These are phyloP conservation scores for Hipparchia sbordonii DNA, from an alignment of 2,888 invertebrate species.

Conservation along the genomic window DNA sequence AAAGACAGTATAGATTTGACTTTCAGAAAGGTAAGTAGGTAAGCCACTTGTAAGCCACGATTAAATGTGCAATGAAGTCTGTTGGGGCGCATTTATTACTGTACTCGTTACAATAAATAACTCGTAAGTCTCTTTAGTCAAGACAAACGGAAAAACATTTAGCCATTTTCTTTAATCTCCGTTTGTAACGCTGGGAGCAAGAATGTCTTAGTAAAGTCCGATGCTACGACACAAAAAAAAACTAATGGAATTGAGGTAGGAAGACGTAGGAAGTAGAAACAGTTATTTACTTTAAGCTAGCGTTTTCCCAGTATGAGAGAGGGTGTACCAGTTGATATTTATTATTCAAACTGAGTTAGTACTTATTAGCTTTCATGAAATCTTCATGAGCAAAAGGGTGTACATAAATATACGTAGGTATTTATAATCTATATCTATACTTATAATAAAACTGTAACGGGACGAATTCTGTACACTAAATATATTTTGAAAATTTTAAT, in stretches of 20 bases:
- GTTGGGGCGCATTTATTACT: slow-evolving; percentile 16
- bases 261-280: slow-evolving; percentile 47
- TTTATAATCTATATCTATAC: too few relatives aligned
- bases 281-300: slow-evolving; percentile 38
- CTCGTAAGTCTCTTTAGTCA: slow-evolving; percentile 33
- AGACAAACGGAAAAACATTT: slow-evolving; percentile 50
- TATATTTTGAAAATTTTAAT: too few relatives aligned
- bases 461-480: too few relatives aligned
- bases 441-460: too few relatives aligned
- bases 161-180: slow-evolving; percentile 57
- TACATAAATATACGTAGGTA: too few relatives aligned
- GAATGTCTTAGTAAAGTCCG: background rate
- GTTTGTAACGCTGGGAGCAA: slow-evolving; percentile 47
- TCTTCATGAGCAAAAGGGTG: too few relatives aligned
- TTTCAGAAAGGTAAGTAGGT: background rate
- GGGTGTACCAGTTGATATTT: background rate
- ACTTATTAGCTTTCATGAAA: background rate
- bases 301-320: background rate
- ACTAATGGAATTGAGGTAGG: slow-evolving; percentile 42
- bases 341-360: background rate
- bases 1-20: background rate
- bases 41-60: slow-evolving; percentile 3
- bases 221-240: slow-evolving; percentile 2
- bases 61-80: slow-evolving; percentile 24
- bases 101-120: slow-evolving; percentile 36